Conservation (phyloP, 2,113 vertebrate species). For the Miniopterus natalensis region DNA sequence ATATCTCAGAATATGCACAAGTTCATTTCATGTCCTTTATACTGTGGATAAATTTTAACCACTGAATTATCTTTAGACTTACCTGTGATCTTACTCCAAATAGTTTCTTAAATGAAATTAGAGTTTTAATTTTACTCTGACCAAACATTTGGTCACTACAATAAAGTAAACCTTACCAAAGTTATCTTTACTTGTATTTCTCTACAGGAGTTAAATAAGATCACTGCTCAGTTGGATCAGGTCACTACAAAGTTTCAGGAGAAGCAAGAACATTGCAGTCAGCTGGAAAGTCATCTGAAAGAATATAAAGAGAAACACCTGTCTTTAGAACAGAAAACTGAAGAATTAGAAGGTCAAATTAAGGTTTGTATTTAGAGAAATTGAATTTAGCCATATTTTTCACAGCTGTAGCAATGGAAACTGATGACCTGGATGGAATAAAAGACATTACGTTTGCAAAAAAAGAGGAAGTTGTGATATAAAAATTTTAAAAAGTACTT, state of each 20-base stretch:
- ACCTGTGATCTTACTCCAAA: constrained; percentile 43
- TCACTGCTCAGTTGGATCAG: constrained; percentile 92
- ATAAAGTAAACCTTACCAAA: constrained; percentile 43
- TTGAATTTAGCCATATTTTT: constrained; percentile 11
- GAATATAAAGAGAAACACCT: constrained; percentile 94
- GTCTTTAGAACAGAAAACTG: constrained; percentile 93
- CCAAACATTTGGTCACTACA: not conserved
- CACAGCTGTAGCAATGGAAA: not conserved
- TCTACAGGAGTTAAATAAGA: constrained; percentile 94
- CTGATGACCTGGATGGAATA: not conserved
- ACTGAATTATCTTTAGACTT: not conserved
- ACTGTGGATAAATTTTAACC: not conserved
- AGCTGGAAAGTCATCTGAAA: constrained; percentile 94
- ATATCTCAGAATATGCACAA: not conserved
- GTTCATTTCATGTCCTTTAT: not conserved
- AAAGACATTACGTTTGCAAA: constrained; percentile 33
- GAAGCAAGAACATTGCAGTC: constrained; percentile 93
- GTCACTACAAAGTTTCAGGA: constrained; percentile 91
- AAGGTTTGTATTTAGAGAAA: constrained; percentile 90
- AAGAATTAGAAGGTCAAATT: constrained; percentile 92
- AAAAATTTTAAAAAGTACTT: constrained; percentile 4
- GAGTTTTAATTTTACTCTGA: constrained; percentile 20
- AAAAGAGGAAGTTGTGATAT: not conserved
- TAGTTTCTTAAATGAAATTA: constrained; percentile 49
- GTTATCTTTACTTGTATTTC: constrained; percentile 73